Evolutionary conservation across 2,888 invertebrate genomes (phyloP).

Genomic region (Peribatodes rhomboidaria): DNA sequence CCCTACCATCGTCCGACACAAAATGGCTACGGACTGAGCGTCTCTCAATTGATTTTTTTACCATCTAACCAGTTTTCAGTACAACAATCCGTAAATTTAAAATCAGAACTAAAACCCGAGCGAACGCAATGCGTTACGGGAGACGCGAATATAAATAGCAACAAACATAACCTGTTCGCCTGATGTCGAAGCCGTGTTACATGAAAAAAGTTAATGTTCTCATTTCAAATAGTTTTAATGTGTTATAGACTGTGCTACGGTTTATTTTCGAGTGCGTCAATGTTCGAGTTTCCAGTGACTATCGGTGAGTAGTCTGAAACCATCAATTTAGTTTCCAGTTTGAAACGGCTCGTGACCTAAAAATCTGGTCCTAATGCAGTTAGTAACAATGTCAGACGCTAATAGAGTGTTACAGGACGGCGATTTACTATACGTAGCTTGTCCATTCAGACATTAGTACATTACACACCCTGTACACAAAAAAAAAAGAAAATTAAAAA

Average conservation of each 20-base stretch:
- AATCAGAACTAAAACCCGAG: constrained; percentile 45
- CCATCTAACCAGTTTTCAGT: constrained; percentile 61
- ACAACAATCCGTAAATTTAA: constrained; percentile 45
- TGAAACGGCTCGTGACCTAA: constrained; percentile 69
- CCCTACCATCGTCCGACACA: constrained; percentile 69
- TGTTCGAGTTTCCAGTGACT: constrained; percentile 36
- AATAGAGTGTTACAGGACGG: constrained; percentile 33
- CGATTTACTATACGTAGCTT: neutral
- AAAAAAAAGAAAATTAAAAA: constrained; percentile 18
- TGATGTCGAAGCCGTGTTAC: constrained; percentile 43
- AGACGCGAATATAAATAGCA: constrained; percentile 41
- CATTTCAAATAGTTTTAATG: constrained; percentile 53
- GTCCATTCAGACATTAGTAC: constrained; percentile 20
- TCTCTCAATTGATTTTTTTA: constrained; percentile 79
- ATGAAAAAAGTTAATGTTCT: constrained; percentile 47
- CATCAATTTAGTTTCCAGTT: constrained; percentile 52
- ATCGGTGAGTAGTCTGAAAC: constrained; percentile 52
- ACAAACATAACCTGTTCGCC: constrained; percentile 40
- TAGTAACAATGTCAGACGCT: constrained; percentile 58
- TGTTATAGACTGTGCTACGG: constrained; percentile 52
- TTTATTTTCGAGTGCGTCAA: constrained; percentile 31
- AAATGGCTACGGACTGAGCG: constrained; percentile 74
- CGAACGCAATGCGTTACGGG: constrained; percentile 25
- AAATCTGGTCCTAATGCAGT: constrained; percentile 73
- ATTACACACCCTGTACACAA: constrained; percentile 9